Percentiles rank a stretch among this genome's conserved stretches.
Conservation (phyloP, 2,797 vertebrate genomes). For the Myotis planiceps region DNA sequence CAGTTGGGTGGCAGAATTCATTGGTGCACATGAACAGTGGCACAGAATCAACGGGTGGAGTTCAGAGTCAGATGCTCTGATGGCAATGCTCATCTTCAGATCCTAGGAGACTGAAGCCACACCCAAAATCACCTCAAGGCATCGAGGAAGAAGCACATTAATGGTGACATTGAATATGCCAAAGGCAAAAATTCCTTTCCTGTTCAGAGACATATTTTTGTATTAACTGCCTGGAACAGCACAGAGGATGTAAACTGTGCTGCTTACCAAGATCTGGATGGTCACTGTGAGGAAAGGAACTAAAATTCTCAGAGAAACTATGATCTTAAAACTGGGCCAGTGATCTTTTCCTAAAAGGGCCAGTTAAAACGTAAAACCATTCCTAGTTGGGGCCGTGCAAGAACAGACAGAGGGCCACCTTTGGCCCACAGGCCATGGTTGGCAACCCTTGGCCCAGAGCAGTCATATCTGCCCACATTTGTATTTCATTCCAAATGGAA, state of each 20-base stretch:
- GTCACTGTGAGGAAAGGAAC: not conserved
- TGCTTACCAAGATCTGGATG: not conserved
- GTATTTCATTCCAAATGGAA: slow-evolving; percentile 2
- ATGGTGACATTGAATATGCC: not conserved
- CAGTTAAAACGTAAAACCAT: not conserved
- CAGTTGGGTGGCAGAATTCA: not conserved
- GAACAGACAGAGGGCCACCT: not conserved
- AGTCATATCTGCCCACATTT: not conserved
- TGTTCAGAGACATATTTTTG: not conserved
- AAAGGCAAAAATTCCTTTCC: not conserved
- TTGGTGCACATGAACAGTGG: not conserved
- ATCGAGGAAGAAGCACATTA: not conserved
- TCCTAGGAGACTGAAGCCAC: not conserved
- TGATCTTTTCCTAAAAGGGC: not conserved
- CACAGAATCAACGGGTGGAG: accelerated
- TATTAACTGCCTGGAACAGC: not conserved
- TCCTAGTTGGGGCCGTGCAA: not conserved
- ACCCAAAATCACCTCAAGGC: not conserved
- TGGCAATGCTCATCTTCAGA: not conserved
- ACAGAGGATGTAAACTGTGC: not conserved
- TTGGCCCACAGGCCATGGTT: not conserved
- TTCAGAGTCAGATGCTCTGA: not conserved
- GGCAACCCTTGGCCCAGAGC: not conserved
- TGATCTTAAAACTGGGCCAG: not conserved
- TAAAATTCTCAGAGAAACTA: not conserved